Conservation (phyloP, 1,140 invertebrate species). For the Sarcophaga bullata region DNA sequence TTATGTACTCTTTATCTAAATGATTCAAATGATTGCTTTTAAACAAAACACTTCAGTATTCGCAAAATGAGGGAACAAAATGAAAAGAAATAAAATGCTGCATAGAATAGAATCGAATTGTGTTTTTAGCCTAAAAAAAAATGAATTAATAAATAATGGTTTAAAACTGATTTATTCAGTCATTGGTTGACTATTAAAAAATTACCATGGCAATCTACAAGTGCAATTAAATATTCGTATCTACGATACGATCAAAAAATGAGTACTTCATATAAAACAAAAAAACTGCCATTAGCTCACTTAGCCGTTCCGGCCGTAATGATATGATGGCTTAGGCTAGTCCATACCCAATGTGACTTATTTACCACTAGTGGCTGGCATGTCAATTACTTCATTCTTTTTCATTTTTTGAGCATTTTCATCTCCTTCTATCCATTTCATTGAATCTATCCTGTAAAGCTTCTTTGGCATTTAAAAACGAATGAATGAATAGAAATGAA, state of each 20-base stretch:
- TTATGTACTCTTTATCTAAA: too few relatives aligned
- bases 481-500: conserved; percentile 1
- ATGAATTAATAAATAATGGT: neutral
- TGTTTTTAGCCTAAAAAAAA: conserved; percentile 8
- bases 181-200: neutral
- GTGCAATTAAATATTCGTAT: neutral
- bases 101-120: neutral
- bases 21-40: too few relatives aligned
- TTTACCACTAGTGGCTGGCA: conserved; percentile 11
- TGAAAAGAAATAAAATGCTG: neutral
- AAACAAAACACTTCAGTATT: too few relatives aligned
- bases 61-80: too few relatives aligned
- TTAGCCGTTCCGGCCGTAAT: neutral
- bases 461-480: neutral
- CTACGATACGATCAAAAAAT: neutral
- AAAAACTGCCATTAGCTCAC: neutral
- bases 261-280: neutral
- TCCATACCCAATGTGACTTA: neutral
- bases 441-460: conserved; percentile 6
- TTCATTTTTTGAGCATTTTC: neutral
- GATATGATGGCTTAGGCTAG: neutral
- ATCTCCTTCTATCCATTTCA: conserved; percentile 5
- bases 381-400: neutral
- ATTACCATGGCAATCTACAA: neutral
- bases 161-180: neutral